These are phyloP conservation scores for Hipposideros larvatus DNA, from an alignment of 2,797 vertebrate species.

Conservation along the genomic window DNA sequence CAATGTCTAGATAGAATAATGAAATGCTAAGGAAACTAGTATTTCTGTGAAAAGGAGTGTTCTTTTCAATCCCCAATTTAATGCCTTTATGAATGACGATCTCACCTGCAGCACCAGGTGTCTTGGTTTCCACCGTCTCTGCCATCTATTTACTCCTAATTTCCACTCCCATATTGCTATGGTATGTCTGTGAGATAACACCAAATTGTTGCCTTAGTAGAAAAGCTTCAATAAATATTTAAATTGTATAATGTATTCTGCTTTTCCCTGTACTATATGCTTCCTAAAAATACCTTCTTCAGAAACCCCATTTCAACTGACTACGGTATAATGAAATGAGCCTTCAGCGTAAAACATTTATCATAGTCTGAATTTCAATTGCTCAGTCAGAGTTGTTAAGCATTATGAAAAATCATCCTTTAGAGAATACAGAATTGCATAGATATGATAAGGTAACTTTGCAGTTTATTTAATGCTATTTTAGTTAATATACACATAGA, in stretches of 20 bases:
- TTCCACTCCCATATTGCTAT: constrained; percentile 65
- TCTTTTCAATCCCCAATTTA: constrained; percentile 51
- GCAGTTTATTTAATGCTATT: constrained; percentile 75
- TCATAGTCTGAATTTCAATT: constrained; percentile 78
- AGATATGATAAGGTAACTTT: constrained; percentile 76
- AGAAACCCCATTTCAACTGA: constrained; percentile 77
- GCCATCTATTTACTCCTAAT: constrained; percentile 66
- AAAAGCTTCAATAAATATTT: constrained; percentile 82
- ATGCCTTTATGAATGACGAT: constrained; percentile 64
- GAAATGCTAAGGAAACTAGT: constrained; percentile 31
- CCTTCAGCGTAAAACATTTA: constrained; percentile 70
- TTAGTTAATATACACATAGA: constrained; percentile 73
- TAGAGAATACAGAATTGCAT: constrained; percentile 75
- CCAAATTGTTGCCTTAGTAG: constrained; percentile 76
- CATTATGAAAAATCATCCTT: constrained; percentile 82
- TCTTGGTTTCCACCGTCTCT: constrained; percentile 58
- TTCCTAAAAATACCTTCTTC: constrained; percentile 72
- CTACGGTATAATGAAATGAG: constrained; percentile 77
- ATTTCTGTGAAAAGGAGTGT: background rate
- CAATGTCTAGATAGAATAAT: background rate
- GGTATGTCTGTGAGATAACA: constrained; percentile 66
- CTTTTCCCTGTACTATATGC: constrained; percentile 70
- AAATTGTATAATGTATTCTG: constrained; percentile 79
- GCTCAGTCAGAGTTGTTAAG: constrained; percentile 76
- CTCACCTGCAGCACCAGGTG: constrained; percentile 11